These are phyloP conservation scores for Mesembrinibis cayennensis DNA, from an alignment of 2,113 vertebrate genomes.

Conservation along the genomic window DNA sequence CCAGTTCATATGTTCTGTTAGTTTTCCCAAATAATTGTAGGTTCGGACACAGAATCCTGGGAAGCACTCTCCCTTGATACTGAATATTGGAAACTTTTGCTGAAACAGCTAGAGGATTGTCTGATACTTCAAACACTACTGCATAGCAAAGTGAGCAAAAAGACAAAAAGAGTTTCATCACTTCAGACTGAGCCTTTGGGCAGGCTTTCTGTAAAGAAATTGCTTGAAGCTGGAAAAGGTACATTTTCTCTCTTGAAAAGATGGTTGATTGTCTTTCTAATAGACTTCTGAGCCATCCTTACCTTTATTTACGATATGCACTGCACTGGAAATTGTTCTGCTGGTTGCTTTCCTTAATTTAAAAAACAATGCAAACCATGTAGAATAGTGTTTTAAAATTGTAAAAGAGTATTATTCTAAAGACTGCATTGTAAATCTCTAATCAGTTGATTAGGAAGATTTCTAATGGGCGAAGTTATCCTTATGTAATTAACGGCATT, in stretches of 20 bases:
- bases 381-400: neutral
- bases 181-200: slow-evolving; percentile 75
- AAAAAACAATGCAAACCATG: neutral
- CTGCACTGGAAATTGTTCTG: neutral
- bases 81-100: slow-evolving; percentile 93
- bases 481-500: neutral
- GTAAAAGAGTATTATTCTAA: neutral
- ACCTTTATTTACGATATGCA: neutral
- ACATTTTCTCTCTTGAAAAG: neutral
- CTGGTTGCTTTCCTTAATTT: neutral
- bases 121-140: slow-evolving; percentile 91
- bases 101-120: slow-evolving; percentile 92
- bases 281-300: neutral
- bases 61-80: slow-evolving; percentile 93
- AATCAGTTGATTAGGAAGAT: neutral
- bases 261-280: neutral
- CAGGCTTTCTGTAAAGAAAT: slow-evolving; percentile 86
- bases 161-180: slow-evolving; percentile 57
- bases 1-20: neutral
- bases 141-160: slow-evolving; percentile 65
- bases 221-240: slow-evolving; percentile 94
- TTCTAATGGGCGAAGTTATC: neutral
- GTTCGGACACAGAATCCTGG: slow-evolving; percentile 80
- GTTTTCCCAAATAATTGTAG: slow-evolving; percentile 76
- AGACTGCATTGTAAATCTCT: neutral